phyloP scores from a whole-genome alignment of 2,888 invertebrate genomes.

The Empis stercorea region DNA sequence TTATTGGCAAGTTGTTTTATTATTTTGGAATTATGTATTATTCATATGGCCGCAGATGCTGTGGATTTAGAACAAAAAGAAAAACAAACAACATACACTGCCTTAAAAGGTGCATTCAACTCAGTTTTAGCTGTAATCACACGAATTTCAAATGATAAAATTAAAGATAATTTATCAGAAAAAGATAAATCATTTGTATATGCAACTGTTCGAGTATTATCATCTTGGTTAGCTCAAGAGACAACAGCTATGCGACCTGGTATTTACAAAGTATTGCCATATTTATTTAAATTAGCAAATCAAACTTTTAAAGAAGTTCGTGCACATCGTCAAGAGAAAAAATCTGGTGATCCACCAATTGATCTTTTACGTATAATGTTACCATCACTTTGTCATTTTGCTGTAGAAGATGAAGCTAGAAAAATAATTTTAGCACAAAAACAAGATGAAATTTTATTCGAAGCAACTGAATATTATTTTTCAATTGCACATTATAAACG shows the following conservation, averaged over 20 bases:
- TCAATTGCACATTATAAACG: constrained; percentile 75
- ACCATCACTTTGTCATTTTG: constrained; percentile 81
- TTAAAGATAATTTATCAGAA: constrained; percentile 51
- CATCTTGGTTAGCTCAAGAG: constrained; percentile 86
- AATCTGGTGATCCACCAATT: constrained; percentile 39
- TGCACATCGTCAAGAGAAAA: constrained; percentile 54
- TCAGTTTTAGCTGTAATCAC: constrained; percentile 63
- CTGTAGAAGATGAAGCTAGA: constrained; percentile 79
- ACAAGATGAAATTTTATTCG: constrained; percentile 67
- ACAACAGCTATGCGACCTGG: constrained; percentile 76
- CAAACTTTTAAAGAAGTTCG: constrained; percentile 67
- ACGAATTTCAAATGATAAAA: constrained; percentile 62
- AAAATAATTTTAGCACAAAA: constrained; percentile 63
- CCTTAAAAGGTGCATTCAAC: constrained; percentile 77
- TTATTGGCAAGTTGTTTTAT: constrained; percentile 72
- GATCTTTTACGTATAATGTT: constrained; percentile 72
- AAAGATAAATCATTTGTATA: constrained; percentile 68
- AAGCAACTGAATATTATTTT: constrained; percentile 73
- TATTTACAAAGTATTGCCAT: constrained; percentile 69
- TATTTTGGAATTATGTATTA: constrained; percentile 65
- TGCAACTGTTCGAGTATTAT: constrained; percentile 69
- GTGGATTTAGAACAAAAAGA: constrained; percentile 80
- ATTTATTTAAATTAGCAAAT: constrained; percentile 64
- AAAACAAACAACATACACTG: constrained; percentile 79
- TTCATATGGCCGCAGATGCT: constrained; percentile 67